Evolutionary conservation across 2,797 vertebrate genomes (phyloP), one percentile per base, ranked within the genome.

Genomic region (Cetoscarus ocellatus): DNA sequence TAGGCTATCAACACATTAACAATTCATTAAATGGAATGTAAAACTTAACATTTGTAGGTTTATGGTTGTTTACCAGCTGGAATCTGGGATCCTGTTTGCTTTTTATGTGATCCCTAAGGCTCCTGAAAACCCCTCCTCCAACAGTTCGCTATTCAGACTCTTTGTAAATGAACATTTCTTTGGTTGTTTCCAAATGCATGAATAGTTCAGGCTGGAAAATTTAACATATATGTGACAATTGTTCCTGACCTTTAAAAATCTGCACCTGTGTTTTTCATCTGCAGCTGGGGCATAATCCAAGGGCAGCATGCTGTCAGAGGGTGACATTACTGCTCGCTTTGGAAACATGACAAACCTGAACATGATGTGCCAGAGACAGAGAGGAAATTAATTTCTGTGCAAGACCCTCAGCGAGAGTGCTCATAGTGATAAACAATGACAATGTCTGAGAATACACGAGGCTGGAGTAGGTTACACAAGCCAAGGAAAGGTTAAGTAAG

Each of bases 331-430:
- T 65, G 61, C 44, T 8, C 58, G 73, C 60, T 65, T 75, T 79
- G 81, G 77, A 80, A 66, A 79, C 66, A 54, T 62, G 80, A 80
- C 27, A 67, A 76, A 56, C 70, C 76, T 18, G 17, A 70, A 65
- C 8, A 7, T 10, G 48, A 39, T 19, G 73, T 69, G 77, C 55
- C 70, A 49, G 49, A 72, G 51, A 61, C 36, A 2, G 5, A 6
- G 39, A 55, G 62, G 43, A 63, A 73, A 61, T 63, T 50, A 49
- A 47, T 27, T 58, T 69, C 55, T 64, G 57, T 38, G 19, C 6
- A 8, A 62, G 48, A 55, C 50, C 3, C 43, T 35, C 27, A 42
- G 52, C 34, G 40, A 62, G 55, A 50, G 7, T 39, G 59, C 19
- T 64, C 70, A 73, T 64, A 47, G 71, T 43, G 59, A 71, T 54